Conservation (phyloP, 1,140 invertebrate species). For the Lepidostoma basale region DNA sequence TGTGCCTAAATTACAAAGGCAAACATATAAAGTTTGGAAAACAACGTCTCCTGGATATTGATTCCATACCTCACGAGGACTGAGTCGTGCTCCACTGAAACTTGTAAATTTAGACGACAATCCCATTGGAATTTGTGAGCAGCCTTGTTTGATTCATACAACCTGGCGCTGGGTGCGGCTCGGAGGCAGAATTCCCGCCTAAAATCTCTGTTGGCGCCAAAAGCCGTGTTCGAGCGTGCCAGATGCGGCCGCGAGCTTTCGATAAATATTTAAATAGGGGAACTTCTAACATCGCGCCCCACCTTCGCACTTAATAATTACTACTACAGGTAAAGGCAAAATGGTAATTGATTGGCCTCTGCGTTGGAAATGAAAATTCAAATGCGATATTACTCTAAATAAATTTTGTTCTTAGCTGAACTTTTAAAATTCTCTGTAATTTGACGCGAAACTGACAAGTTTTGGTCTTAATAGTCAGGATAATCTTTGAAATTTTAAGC, state of each 20-base stretch:
- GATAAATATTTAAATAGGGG: constrained; percentile 45
- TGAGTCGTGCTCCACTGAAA: constrained; percentile 4
- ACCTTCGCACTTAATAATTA: constrained; percentile 41
- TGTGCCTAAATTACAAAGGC: too few species aligned
- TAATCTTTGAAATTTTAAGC: too few species aligned
- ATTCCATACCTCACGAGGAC: background rate
- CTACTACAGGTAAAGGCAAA: constrained; percentile 22
- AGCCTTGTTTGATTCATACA: constrained; percentile 1
- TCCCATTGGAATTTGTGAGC: constrained; percentile 14
- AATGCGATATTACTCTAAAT: constrained; percentile 5
- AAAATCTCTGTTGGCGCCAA: constrained; percentile 23
- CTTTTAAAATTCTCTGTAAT: background rate
- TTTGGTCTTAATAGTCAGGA: too few species aligned
- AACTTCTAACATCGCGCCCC: constrained; percentile 39
- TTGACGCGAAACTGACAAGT: constrained; percentile 1
- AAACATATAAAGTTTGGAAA: background rate
- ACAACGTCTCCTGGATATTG: background rate
- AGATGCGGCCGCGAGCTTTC: constrained; percentile 33
- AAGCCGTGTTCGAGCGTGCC: constrained; percentile 25
- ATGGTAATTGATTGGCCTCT: constrained; percentile 21
- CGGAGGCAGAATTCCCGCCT: background rate
- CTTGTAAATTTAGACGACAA: constrained; percentile 12
- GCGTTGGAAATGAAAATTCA: background rate
- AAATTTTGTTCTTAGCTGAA: background rate
- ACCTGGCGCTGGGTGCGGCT: background rate